phyloP scores from a whole-genome alignment of 92 coral and sea anemone genomes.

The Zoanthus gigantus region DNA sequence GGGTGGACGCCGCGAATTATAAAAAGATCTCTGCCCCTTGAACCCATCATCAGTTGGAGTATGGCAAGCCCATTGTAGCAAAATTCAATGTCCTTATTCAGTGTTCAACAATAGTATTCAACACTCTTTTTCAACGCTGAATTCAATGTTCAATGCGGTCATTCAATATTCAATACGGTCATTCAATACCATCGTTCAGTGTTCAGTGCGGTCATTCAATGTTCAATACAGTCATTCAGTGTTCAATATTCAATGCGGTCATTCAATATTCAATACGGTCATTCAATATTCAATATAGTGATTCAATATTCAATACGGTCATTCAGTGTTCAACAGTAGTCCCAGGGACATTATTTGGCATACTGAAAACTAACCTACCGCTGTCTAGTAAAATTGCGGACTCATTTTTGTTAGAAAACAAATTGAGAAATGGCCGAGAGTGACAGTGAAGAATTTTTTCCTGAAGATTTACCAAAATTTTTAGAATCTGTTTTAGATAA shows the following conservation, averaged over 20 bases:
- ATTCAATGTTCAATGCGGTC: not conserved
- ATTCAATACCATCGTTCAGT: not conserved
- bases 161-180: constrained; percentile 50
- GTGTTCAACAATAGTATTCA: not conserved
- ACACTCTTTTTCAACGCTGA: not conserved
- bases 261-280: too few species aligned
- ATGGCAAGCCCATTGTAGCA: too few species aligned
- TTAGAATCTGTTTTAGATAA: not conserved
- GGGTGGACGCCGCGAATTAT: too few species aligned
- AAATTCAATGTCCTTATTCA: too few species aligned
- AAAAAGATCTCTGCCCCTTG: too few species aligned
- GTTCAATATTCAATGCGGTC: too few species aligned
- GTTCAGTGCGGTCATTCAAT: too few species aligned
- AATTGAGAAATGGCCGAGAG: not conserved
- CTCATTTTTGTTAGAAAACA: not conserved
- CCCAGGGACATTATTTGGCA: constrained; percentile 4
- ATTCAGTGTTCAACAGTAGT: not conserved
- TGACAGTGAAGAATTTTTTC: not conserved
- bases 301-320: too few species aligned
- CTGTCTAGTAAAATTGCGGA: constrained; percentile 1
- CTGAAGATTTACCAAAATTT: not conserved
- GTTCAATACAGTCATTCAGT: too few species aligned
- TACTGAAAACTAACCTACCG: not conserved
- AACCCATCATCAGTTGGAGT: too few species aligned
- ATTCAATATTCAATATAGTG: too few species aligned